These are phyloP conservation scores for Pseudopodoces humilis DNA, from an alignment of 2,113 vertebrate genomes.

Conservation along the genomic window DNA sequence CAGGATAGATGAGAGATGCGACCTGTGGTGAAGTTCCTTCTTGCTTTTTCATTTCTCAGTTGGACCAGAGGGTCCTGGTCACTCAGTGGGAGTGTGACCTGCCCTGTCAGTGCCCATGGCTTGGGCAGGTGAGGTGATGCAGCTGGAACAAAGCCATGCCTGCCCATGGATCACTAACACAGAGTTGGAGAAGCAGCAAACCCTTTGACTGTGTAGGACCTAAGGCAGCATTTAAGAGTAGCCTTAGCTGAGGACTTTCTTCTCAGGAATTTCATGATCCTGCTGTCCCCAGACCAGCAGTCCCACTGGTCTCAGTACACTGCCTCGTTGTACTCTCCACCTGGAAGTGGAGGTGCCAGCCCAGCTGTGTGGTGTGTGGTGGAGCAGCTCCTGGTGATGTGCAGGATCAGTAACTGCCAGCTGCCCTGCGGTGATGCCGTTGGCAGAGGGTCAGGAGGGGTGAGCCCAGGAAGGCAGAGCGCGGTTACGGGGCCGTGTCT, in stretches of 20 bases:
- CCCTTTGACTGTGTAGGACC: not conserved
- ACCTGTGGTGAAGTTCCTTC: not conserved
- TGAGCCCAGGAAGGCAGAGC: rapidly evolving
- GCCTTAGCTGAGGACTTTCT: not conserved
- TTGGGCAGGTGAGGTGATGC: not conserved
- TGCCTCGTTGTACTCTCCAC: not conserved
- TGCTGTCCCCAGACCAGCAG: not conserved
- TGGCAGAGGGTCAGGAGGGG: not conserved
- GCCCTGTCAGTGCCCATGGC: not conserved
- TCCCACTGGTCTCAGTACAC: rapidly evolving
- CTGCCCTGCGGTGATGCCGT: not conserved
- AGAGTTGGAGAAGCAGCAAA: not conserved
- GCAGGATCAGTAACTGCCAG: not conserved
- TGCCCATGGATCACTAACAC: not conserved
- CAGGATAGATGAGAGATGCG: not conserved
- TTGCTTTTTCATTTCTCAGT: not conserved
- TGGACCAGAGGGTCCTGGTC: not conserved
- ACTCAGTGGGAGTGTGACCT: not conserved
- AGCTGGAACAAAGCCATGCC: not conserved
- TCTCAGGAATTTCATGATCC: not conserved
- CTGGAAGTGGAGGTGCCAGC: not conserved
- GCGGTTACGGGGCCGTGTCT: rapidly evolving
- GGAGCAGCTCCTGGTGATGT: not conserved
- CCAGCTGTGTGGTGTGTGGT: not conserved
- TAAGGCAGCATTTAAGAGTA: not conserved